phyloP scores from a whole-genome alignment of 1,140 invertebrate species.

The Trichoplusia ni region DNA sequence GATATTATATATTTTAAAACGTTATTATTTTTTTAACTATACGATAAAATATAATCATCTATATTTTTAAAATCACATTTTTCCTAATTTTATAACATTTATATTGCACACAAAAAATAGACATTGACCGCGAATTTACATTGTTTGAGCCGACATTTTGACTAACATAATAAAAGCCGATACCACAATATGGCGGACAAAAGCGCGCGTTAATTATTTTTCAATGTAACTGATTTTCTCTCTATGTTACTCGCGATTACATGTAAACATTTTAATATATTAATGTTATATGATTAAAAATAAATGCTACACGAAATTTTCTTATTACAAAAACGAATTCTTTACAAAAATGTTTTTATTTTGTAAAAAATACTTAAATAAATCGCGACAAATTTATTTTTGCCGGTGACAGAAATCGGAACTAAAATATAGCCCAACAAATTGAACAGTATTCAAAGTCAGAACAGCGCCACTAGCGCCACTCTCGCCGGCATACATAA shows the following conservation, averaged over 20 bases:
- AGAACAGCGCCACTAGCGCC: too few species aligned
- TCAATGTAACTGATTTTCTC: conserved; percentile 24
- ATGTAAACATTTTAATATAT: conserved; percentile 17
- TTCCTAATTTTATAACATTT: conserved; percentile 71
- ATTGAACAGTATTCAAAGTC: too few species aligned
- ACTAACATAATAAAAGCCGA: conserved; percentile 48
- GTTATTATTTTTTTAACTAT: conserved; percentile 58
- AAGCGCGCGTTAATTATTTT: conserved; percentile 38
- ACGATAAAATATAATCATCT: conserved; percentile 72
- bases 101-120: conserved; percentile 74
- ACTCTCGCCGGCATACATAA: too few species aligned
- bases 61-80: conserved; percentile 79
- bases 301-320: background rate
- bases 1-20: conserved; percentile 70
- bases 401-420: too few species aligned
- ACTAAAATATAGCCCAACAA: too few species aligned
- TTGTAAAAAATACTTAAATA: background rate
- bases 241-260: conserved; percentile 20
- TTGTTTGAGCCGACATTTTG: conserved; percentile 49
- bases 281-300: conserved; percentile 22
- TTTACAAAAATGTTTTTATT: background rate
- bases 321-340: background rate
- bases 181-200: conserved; percentile 46
- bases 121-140: conserved; percentile 61
- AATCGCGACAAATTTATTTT: too few species aligned